Conservation (phyloP, 2,797 vertebrate species). For the Pangasius sanitwongsei region DNA sequence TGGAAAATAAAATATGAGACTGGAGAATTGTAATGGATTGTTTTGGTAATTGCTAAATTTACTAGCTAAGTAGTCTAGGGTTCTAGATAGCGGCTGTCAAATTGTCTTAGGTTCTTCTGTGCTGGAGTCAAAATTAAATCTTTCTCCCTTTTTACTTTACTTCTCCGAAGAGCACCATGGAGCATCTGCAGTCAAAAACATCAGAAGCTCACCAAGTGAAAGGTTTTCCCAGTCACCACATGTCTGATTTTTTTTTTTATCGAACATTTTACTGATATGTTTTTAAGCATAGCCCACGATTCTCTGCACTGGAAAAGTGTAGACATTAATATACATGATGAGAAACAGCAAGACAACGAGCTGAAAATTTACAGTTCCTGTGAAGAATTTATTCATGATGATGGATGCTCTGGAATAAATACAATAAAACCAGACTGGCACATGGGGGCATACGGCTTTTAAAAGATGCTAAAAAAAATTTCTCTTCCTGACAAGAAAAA, state of each 20-base stretch:
- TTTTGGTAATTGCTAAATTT: not conserved
- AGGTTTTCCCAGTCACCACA: not conserved
- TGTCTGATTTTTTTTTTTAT: not conserved
- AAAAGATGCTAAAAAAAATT: not conserved
- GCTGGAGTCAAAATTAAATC: not conserved
- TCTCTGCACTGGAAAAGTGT: not conserved
- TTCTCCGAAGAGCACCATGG: not conserved
- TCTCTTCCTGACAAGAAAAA: slow-evolving; percentile 12
- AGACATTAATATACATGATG: slow-evolving; percentile 30
- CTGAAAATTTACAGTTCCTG: not conserved
- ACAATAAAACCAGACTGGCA: not conserved
- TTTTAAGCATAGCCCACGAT: not conserved
- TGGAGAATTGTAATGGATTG: not conserved
- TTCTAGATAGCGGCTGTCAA: not conserved
- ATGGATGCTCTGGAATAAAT: not conserved
- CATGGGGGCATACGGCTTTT: not conserved
- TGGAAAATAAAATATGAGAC: not conserved
- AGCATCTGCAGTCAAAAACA: not conserved
- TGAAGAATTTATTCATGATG: slow-evolving; percentile 3
- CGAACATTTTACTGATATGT: not conserved
- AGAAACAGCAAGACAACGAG: not conserved
- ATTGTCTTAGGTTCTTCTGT: not conserved
- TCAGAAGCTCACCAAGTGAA: not conserved
- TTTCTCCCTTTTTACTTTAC: not conserved
- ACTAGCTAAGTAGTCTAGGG: not conserved